These are phyloP conservation scores for Chydorus sphaericus DNA, from an alignment of 2,888 invertebrate species.

Conservation along the genomic window DNA sequence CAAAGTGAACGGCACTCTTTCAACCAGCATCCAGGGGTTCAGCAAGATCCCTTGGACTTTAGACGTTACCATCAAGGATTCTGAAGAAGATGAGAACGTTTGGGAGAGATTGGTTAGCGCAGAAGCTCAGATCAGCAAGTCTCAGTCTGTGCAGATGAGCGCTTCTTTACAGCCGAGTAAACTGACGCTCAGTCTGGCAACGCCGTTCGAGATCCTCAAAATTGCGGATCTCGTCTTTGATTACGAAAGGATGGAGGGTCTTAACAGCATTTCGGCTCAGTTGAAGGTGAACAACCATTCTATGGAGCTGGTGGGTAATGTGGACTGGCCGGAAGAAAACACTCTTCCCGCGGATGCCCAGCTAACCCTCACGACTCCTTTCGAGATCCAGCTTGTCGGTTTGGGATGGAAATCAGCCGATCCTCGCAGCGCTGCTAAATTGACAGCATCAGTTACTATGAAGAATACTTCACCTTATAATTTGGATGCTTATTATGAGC, in stretches of 20 bases:
- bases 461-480: background rate
- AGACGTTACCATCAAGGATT: background rate
- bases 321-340: constrained; percentile 4
- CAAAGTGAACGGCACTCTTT: background rate
- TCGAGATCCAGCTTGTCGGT: background rate
- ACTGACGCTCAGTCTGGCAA: background rate
- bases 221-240: background rate
- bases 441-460: background rate
- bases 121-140: constrained; percentile 1
- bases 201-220: constrained; percentile 1
- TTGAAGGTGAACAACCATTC: background rate
- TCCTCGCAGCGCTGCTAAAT: background rate
- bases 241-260: background rate
- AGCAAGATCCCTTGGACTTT: constrained; percentile 8
- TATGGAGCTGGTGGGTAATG: background rate
- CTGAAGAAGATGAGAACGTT: background rate
- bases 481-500: background rate
- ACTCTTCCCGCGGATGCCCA: background rate
- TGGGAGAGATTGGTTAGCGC: constrained; percentile 6
- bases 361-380: background rate
- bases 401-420: background rate
- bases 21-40: constrained; percentile 2
- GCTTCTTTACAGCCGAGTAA: background rate
- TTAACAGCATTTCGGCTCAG: background rate
- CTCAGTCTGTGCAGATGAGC: background rate